Percentiles rank a stretch among this genome's conserved stretches.
phyloP scores from a whole-genome alignment of 2,888 invertebrate genomes.

The Microctonus brassicae region DNA sequence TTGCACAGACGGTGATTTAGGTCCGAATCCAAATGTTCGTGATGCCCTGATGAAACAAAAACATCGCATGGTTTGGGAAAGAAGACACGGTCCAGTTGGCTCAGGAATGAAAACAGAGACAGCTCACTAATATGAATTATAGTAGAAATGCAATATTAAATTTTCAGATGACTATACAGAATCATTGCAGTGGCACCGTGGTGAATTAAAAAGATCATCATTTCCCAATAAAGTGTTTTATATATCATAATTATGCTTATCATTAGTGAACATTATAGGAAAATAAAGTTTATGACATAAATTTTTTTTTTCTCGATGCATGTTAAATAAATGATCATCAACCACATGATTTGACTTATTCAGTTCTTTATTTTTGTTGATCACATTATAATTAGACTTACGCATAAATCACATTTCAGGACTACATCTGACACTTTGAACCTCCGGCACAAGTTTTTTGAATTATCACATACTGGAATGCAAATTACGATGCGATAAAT shows the following conservation, averaged over 20 bases:
- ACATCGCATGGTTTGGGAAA: slow-evolving; percentile 97
- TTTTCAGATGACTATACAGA: slow-evolving; percentile 44
- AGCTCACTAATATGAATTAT: slow-evolving; percentile 18
- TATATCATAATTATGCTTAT: not conserved
- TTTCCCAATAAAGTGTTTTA: slow-evolving; percentile 14
- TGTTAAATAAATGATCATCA: not conserved
- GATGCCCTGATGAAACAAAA: slow-evolving; percentile 97
- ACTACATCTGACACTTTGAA: slow-evolving; percentile 34
- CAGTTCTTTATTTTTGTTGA: slow-evolving; percentile 38
- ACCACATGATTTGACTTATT: not conserved
- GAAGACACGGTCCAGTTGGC: slow-evolving; percentile 87
- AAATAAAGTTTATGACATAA: not conserved
- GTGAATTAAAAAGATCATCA: slow-evolving; percentile 20
- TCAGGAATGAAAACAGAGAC: slow-evolving; percentile 72
- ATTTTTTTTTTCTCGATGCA: not conserved
- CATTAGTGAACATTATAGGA: no score
- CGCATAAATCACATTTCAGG: slow-evolving; percentile 43
- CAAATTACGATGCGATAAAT: not conserved
- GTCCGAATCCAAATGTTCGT: slow-evolving; percentile 79
- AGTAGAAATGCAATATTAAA: slow-evolving; percentile 44
- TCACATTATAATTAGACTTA: slow-evolving; percentile 58
- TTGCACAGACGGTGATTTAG: slow-evolving; percentile 91
- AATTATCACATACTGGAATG: not conserved
- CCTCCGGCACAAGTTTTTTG: not conserved
- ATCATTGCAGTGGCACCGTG: slow-evolving; percentile 19